A percentile compares a stretch with the other conserved stretches of the same genome.
These are phyloP conservation scores for Phrynocephalus forsythii DNA, from an alignment of 2,797 vertebrate species.

Conservation along the genomic window DNA sequence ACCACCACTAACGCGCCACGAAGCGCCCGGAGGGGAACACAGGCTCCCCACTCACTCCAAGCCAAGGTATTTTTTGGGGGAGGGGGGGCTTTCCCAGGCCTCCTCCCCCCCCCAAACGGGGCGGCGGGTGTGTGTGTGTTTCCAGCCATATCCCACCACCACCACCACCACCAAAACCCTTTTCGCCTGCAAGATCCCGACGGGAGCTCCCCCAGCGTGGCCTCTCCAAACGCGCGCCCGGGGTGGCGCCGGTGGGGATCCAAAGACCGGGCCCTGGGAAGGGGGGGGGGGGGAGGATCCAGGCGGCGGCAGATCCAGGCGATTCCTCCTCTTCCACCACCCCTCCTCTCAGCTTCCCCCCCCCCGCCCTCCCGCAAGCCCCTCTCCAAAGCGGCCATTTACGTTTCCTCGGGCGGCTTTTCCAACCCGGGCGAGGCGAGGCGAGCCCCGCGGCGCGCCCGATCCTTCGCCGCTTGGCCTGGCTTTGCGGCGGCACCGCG, in stretches of 20 bases:
- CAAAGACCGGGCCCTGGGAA: too few species aligned
- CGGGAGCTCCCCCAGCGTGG: not conserved
- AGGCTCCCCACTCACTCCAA: not conserved
- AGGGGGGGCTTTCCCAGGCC: too few species aligned
- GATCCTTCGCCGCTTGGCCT: not conserved
- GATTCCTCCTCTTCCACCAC: too few species aligned
- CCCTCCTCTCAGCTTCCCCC: not conserved
- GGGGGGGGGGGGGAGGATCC: too few species aligned
- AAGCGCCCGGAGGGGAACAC: not conserved
- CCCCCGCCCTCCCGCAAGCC: not conserved
- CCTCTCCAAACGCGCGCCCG: not conserved
- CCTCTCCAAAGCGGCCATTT: not conserved
- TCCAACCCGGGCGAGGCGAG: not conserved
- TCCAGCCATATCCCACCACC: too few species aligned
- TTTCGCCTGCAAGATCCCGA: not conserved
- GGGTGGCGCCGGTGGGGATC: too few species aligned
- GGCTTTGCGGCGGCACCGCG: too few species aligned
- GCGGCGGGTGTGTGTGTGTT: not conserved
- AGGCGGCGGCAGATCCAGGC: too few species aligned
- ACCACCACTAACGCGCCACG: too few species aligned
- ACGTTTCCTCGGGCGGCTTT: not conserved
- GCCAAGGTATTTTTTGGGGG: too few species aligned
- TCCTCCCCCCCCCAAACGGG: too few species aligned
- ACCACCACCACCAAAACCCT: too few species aligned
- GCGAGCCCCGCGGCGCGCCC: not conserved